Conservation (phyloP, 2,113 vertebrate genomes). For the Carollia perspicillata region DNA sequence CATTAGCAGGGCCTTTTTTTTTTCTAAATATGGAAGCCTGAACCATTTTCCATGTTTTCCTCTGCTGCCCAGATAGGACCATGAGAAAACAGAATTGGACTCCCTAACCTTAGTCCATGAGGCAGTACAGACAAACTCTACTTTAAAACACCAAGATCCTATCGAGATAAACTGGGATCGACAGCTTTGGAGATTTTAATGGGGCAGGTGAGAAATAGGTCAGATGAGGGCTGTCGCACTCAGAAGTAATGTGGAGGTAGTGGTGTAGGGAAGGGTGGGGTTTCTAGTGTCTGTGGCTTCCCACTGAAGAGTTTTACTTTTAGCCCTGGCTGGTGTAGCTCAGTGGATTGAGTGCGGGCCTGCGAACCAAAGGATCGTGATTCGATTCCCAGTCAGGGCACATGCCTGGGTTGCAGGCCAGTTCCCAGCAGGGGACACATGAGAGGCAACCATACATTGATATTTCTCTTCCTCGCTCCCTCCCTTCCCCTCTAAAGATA, state of each 20-base stretch:
- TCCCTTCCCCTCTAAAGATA: too few relatives aligned
- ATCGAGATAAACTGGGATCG: background rate
- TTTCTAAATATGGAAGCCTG: constrained; percentile 54
- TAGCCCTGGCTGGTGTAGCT: too few relatives aligned
- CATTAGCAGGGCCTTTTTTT: background rate
- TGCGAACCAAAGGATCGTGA: too few relatives aligned
- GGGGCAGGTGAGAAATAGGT: background rate
- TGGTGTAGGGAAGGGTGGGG: background rate
- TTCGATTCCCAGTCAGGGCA: too few relatives aligned
- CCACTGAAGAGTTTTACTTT: background rate
- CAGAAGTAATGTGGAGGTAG: background rate
- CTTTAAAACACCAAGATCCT: background rate
- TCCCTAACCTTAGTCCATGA: background rate
- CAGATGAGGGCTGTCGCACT: background rate
- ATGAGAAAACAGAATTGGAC: background rate
- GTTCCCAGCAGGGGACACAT: too few relatives aligned
- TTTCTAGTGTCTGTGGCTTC: background rate
- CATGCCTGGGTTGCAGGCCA: too few relatives aligned
- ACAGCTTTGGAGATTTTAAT: background rate
- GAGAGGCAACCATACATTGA: too few relatives aligned
- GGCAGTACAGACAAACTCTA: background rate
- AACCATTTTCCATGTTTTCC: constrained; percentile 32
- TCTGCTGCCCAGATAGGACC: background rate
- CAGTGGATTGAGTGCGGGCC: too few relatives aligned
- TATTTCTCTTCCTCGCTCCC: too few relatives aligned